Percentiles rank a stretch among this genome's conserved stretches.
These are phyloP conservation scores for Opisthocomus hoazin DNA, from an alignment of 2,113 vertebrate species.

Conservation along the genomic window DNA sequence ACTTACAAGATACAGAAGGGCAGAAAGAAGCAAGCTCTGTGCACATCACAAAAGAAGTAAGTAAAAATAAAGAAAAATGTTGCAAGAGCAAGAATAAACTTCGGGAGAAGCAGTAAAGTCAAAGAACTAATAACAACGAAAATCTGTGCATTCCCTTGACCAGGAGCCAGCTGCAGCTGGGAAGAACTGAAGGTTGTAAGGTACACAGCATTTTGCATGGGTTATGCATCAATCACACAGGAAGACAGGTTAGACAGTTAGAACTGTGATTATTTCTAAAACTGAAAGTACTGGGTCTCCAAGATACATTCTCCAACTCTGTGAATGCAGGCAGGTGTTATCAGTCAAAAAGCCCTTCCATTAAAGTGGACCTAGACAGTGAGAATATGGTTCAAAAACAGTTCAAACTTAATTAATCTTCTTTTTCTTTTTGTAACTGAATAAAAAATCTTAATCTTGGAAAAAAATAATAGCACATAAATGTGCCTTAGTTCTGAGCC, in stretches of 20 bases:
- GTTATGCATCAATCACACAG: background rate
- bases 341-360: background rate
- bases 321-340: background rate
- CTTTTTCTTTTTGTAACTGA: background rate
- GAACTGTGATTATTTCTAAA: background rate
- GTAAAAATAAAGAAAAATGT: background rate
- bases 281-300: background rate
- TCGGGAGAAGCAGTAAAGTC: background rate
- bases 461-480: background rate
- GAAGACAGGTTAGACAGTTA: background rate
- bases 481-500: background rate
- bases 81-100: background rate
- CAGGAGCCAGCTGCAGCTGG: background rate
- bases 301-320: background rate
- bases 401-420: background rate
- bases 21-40: background rate
- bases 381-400: constrained; percentile 8
- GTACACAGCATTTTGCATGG: background rate
- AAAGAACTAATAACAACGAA: background rate
- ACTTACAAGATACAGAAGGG: background rate
- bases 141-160: background rate
- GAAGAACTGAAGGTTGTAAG: background rate
- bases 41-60: background rate
- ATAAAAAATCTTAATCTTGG: background rate
- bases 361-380: background rate